Evolutionary conservation across 2,888 invertebrate species (phyloP), one percentile per base, ranked within the genome.

Genomic region (Melieria picta): DNA sequence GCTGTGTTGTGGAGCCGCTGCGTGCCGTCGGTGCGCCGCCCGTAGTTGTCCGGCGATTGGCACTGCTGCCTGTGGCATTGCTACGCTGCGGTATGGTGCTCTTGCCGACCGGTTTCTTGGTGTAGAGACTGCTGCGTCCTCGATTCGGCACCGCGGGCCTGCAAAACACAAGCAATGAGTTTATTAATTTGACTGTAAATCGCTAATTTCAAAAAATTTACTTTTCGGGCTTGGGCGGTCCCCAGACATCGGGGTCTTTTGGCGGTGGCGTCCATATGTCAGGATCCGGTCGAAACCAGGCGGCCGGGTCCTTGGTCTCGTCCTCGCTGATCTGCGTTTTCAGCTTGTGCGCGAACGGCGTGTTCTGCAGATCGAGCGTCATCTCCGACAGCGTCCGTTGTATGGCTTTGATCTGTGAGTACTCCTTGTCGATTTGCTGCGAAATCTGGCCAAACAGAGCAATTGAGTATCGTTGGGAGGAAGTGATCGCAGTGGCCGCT

Each of bases 341-440:
- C 61, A 86, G 83, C 76, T 88, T 86, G 30, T 85, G 86, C 48
- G 89, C 88, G 72, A 90, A 85, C 65, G 90, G 89, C 47, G 82
- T 82, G 71, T 78, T 84, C 76, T 87, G 85, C 73, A 87, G 77
- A 76, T 87, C 87, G 72, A 87, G 77, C 7, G 87, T 87, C 78
- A 87, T 86, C 60, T 87, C 87, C 47, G 82, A 79, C 48, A 87
- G 78, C 48, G 86, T 85, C 69, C 84, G 84, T 79, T 87, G 87
- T 72, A 87, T 85, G 75, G 93, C 92, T 87, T 97, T 97, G 62
- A 98, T 91, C 86, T 95, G 93, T 81, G 96, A 94, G 86, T 95
- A 96, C 86, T 98, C 98, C 71, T 92, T 91, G 58, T 91, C 93
- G 83, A 98, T 93, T 86, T 95, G 94, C 81, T 94, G 93, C 83